A percentile compares a stretch with the other conserved stretches of the same genome.
phyloP scores from a whole-genome alignment of 2,113 vertebrate species.

The Charadrius vociferus region DNA sequence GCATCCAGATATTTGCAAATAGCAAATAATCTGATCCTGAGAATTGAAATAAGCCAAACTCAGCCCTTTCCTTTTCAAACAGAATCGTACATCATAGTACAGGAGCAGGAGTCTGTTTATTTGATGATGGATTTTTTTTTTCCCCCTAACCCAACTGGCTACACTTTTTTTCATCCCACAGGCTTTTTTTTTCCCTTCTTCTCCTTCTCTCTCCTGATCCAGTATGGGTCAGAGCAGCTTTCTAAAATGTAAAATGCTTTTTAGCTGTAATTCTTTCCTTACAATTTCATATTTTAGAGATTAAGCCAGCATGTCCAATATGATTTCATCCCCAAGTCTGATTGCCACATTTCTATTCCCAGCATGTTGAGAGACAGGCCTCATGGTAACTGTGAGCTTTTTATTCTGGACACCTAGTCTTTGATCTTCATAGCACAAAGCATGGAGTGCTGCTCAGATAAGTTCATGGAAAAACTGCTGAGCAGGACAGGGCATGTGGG shows the following conservation, averaged over 20 bases:
- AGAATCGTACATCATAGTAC: neutral
- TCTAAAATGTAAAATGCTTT: conserved; percentile 54
- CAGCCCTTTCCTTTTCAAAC: conserved; percentile 2
- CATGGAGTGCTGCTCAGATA: neutral
- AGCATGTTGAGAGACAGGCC: neutral
- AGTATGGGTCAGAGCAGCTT: conserved; percentile 26
- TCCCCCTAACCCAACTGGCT: neutral
- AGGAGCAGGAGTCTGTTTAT: neutral
- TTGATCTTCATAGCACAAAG: conserved; percentile 29
- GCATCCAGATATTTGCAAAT: conserved; percentile 7
- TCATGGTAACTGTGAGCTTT: conserved; percentile 28
- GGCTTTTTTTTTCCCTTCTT: neutral
- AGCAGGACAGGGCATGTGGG: neutral
- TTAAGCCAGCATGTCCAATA: conserved; percentile 61
- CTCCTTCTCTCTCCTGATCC: neutral
- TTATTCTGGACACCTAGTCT: neutral
- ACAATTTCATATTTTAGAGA: conserved; percentile 51
- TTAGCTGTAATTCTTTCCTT: conserved; percentile 61
- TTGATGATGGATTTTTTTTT: neutral
- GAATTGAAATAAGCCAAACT: neutral
- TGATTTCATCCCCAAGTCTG: conserved; percentile 53
- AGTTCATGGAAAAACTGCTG: neutral
- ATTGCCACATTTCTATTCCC: conserved; percentile 59
- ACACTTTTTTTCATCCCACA: neutral
- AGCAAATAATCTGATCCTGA: conserved; percentile 26